Conservation (phyloP, 2,797 vertebrate species). For the Psittacula echo region DNA sequence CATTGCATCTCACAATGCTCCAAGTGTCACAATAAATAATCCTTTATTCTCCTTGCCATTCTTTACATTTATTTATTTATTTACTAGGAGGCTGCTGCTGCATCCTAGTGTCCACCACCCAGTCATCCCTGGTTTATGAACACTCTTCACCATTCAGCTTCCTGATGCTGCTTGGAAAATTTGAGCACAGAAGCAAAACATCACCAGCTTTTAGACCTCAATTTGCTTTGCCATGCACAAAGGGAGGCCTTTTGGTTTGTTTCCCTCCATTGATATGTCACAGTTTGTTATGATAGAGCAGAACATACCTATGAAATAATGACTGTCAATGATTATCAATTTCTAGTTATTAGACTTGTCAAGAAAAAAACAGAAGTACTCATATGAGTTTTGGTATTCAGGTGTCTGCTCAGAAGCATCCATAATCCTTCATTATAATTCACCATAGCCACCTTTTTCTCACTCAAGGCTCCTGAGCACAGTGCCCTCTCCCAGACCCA, state of each 20-base stretch:
- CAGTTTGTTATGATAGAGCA: background rate
- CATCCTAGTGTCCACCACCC: background rate
- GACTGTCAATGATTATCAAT: too few relatives aligned
- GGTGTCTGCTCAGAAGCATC: background rate
- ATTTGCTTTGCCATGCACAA: background rate
- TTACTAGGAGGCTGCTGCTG: background rate
- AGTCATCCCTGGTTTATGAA: background rate
- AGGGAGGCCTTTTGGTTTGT: background rate
- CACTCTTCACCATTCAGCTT: background rate
- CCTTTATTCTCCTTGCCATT: background rate
- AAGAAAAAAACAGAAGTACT: background rate
- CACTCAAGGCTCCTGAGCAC: rapidly evolving
- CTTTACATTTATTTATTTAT: background rate
- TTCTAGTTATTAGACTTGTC: background rate
- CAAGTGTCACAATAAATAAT: background rate
- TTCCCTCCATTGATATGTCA: rapidly evolving
- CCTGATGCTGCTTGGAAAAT: background rate
- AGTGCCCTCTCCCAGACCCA: background rate
- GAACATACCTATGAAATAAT: background rate
- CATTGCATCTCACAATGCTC: background rate
- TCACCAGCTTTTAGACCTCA: background rate
- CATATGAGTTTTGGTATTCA: background rate
- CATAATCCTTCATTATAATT: background rate
- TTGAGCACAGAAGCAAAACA: background rate
- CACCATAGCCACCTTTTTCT: background rate